Conservation (phyloP, 2,113 vertebrate species). For the Barnardius zonarius region DNA sequence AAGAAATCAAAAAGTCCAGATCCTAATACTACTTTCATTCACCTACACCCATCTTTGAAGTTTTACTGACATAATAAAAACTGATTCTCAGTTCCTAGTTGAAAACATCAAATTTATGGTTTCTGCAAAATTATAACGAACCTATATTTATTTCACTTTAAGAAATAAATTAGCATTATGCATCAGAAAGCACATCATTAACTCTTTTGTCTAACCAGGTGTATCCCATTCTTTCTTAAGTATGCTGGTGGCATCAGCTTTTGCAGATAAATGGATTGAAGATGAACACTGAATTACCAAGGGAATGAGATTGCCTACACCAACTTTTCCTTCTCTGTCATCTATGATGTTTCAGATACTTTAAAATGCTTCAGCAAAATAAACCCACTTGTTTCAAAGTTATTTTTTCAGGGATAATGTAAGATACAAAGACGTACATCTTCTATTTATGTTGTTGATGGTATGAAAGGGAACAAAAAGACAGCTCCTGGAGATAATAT, state of each 20-base stretch:
- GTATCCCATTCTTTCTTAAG: not conserved
- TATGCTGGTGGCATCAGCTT: not conserved
- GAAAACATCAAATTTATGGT: not conserved
- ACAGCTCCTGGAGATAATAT: not conserved
- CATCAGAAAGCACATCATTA: not conserved
- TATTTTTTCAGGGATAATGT: not conserved
- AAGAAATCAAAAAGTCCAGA: not conserved
- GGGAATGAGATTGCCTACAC: not conserved
- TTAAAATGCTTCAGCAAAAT: not conserved
- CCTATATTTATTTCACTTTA: not conserved
- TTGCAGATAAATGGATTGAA: not conserved
- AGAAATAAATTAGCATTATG: not conserved
- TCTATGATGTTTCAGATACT: not conserved
- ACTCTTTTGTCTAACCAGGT: not conserved
- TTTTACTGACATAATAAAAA: not conserved
- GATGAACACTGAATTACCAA: not conserved
- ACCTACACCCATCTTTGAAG: not conserved
- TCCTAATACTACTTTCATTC: not conserved
- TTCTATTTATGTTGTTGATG: not conserved
- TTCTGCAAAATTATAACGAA: not conserved
- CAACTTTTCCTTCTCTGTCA: not conserved
- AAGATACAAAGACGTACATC: not conserved
- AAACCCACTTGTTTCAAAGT: not conserved
- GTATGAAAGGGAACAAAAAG: not conserved
- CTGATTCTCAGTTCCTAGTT: not conserved